Evolutionary conservation across 2,113 vertebrate genomes (phyloP).

Genomic region (Neolamprologus ventralis): DNA sequence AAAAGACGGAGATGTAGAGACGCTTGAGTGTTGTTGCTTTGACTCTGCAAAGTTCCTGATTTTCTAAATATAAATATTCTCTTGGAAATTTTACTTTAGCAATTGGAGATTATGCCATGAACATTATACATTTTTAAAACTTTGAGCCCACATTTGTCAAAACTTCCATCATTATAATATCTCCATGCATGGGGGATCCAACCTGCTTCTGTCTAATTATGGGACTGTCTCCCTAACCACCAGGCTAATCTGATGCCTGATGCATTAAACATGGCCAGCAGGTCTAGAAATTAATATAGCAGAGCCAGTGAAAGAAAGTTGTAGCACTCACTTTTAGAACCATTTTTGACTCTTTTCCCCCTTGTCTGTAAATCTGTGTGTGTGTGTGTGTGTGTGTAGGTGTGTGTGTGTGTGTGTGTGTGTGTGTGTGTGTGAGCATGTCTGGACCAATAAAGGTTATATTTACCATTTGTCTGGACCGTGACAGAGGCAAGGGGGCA

Average conservation of each 20-base stretch:
- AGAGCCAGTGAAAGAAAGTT: neutral
- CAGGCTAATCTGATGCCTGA: constrained; percentile 20
- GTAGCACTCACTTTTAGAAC: neutral
- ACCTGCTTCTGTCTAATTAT: constrained; percentile 16
- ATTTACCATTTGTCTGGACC: constrained; percentile 60
- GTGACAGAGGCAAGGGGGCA: neutral
- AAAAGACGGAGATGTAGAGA: neutral
- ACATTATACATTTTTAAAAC: neutral
- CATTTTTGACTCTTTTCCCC: neutral
- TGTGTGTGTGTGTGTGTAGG: neutral
- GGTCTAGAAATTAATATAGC: constrained; percentile 5
- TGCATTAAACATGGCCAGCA: constrained; percentile 48
- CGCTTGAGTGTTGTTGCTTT: neutral
- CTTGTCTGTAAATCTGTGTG: neutral
- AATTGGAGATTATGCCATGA: neutral
- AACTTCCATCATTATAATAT: constrained; percentile 13
- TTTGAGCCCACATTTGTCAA: constrained; percentile 9
- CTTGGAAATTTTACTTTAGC: neutral
- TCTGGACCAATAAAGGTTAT: constrained; percentile 57
- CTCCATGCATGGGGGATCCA: constrained; percentile 4
- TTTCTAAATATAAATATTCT: neutral
- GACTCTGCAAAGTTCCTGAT: neutral
- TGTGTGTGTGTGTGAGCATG: neutral
- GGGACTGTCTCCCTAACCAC: constrained; percentile 19
- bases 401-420: neutral